Base-by-base conservation (phyloP, 2,113 vertebrate species). In the Coracopsis vasa region DNA sequence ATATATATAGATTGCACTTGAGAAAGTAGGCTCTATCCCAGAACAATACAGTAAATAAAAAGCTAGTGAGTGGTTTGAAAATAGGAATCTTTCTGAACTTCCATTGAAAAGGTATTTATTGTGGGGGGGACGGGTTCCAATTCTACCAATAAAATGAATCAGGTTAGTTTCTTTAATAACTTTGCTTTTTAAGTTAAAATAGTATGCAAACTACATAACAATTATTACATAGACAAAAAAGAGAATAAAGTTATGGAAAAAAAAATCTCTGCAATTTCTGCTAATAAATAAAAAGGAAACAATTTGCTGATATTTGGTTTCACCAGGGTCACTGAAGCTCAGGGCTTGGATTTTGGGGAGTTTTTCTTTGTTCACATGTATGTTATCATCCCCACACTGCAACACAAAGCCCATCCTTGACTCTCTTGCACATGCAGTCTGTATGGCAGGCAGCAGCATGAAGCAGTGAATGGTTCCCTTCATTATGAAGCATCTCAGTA, bases 261-360 rank as follows among this genome's bases (percentile, higher is more conserved):
- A 44, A 74, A 92, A 23, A 47, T n/a, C 62, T 64, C 91, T 78
- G 48, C 8, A 78, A 88, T 78, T 97, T 84, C 66, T 96, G n/a
- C 44, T 90, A 93, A 97, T 97, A 97, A 97, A 98, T 97, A 95
- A 88, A 95, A 93, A 78, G 18, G 27, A 72, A 80, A 79, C 13
- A 8, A 7, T 16, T 51, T 78, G 13, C 15, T 80, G 6, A 4
- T 60, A 70, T 66, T 83, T 79, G 47, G 10, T 16, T 53, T 88
- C 82, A 80, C 9, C 41, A 39, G 13, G 16, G 35, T 66, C 70
- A 92, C 5, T 86, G 39, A 16, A 86, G 45, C 13, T 81, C 1
- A 0, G 11, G 61, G 35, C 12, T 62, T 9, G 4, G 6, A 21
- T 39, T 94, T 85, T 47, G 42, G 39, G 58, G 80, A 96, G 7